Evolutionary conservation across 2,113 vertebrate species (phyloP).

Genomic region (Coreoperca whiteheadi): DNA sequence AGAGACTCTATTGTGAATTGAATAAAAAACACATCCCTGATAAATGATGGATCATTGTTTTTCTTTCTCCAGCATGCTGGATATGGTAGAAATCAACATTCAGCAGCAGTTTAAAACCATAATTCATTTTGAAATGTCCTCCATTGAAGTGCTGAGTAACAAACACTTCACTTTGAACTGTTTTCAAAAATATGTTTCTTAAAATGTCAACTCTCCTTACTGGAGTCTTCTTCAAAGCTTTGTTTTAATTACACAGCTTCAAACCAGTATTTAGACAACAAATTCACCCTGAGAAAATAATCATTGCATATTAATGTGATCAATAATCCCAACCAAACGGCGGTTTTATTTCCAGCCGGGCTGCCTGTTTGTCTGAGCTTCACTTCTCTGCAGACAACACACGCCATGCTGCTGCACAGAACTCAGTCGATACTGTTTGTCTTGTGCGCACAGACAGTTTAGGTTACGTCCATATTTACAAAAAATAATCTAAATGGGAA

Average conservation of each 20-base stretch:
- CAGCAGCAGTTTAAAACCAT: conserved; percentile 53
- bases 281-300: conserved; percentile 69
- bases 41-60: conserved; percentile 32
- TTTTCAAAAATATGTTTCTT: conserved; percentile 68
- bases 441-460: conserved; percentile 35
- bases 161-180: conserved; percentile 73
- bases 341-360: conserved; percentile 61
- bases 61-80: conserved; percentile 10
- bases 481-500: conserved; percentile 40
- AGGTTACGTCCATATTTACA: conserved; percentile 46
- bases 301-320: conserved; percentile 75
- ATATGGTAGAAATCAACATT: conserved; percentile 61
- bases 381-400: conserved; percentile 12
- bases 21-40: conserved; percentile 16
- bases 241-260: conserved; percentile 73
- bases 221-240: conserved; percentile 66
- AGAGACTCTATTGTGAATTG: conserved; percentile 31
- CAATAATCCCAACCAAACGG: conserved; percentile 72
- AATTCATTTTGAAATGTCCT: conserved; percentile 72
- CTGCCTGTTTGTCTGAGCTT: conserved; percentile 46
- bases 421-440: background rate
- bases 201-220: conserved; percentile 71
- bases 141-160: conserved; percentile 75
- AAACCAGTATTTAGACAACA: conserved; percentile 76
- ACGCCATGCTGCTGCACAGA: background rate